These are phyloP conservation scores for Acyrthosiphon pisum DNA, from an alignment of 1,140 invertebrate species.

Conservation along the genomic window DNA sequence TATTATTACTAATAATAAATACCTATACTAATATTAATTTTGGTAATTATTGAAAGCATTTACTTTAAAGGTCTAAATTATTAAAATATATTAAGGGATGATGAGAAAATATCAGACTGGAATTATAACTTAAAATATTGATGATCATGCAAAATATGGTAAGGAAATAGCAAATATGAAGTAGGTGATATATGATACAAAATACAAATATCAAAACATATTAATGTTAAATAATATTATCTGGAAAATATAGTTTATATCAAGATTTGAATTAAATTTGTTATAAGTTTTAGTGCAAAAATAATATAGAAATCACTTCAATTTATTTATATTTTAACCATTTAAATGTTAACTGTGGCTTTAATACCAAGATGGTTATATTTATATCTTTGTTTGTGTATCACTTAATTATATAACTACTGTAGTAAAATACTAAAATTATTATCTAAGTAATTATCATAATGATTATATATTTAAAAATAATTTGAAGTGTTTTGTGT, in stretches of 20 bases:
- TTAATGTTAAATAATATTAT: too few relatives aligned
- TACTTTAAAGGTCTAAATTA: too few relatives aligned
- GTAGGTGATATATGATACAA: too few relatives aligned
- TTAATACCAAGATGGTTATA: too few relatives aligned
- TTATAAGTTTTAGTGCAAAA: background rate
- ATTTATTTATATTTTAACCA: background rate
- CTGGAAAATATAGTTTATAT: background rate
- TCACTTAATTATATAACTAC: background rate
- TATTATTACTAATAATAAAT: background rate
- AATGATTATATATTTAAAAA: background rate
- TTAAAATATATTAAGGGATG: too few relatives aligned
- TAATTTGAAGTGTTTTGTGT: background rate
- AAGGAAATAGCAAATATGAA: background rate
- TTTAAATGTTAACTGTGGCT: too few relatives aligned
- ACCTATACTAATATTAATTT: background rate
- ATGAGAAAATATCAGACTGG: too few relatives aligned
- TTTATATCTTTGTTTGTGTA: background rate
- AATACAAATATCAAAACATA: too few relatives aligned
- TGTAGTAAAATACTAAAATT: background rate
- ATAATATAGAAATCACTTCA: background rate
- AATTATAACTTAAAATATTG: too few relatives aligned
- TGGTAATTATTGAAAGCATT: background rate
- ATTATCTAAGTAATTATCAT: too few relatives aligned
- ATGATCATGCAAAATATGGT: background rate
- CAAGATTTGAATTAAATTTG: background rate